Evolutionary conservation across 2,797 vertebrate genomes (phyloP).

Genomic region (Melanotaenia nigrans): DNA sequence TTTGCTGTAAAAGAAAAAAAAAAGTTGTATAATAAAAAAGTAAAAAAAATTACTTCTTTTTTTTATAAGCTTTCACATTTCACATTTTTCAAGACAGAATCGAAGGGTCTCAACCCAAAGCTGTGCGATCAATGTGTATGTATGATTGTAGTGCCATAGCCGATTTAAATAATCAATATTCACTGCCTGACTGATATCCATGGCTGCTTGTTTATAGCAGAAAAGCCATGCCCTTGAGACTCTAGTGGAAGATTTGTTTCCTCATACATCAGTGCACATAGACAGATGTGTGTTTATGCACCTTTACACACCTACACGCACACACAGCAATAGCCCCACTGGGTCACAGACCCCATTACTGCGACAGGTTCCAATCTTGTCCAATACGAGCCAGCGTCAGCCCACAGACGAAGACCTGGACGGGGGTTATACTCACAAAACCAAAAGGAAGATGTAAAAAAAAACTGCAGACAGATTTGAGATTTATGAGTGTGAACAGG

Average conservation of each 20-base stretch:
- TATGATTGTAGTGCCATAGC: constrained; percentile 63
- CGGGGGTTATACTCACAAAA: constrained; percentile 62
- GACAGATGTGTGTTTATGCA: constrained; percentile 46
- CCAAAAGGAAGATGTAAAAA: constrained; percentile 31
- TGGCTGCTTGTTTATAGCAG: constrained; percentile 59
- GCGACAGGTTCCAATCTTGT: constrained; percentile 75
- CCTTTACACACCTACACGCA: constrained; percentile 27
- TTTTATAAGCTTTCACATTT: no score
- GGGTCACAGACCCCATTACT: constrained; percentile 75
- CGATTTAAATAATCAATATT: constrained; percentile 78
- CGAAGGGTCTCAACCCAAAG: constrained; percentile 52
- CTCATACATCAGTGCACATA: constrained; percentile 55
- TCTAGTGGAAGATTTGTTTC: constrained; percentile 49
- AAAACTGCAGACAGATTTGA: constrained; percentile 29
- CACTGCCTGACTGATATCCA: constrained; percentile 59
- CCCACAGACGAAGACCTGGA: constrained; percentile 57
- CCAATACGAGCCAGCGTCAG: constrained; percentile 52
- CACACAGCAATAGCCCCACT: constrained; percentile 35
- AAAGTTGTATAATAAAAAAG: no score
- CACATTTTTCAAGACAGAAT: constrained; percentile 63
- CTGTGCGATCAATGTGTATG: constrained; percentile 75
- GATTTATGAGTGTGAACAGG: constrained; percentile 57
- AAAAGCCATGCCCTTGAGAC: constrained; percentile 64
- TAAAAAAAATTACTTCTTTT: no score
- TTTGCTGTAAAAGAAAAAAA: no score